Base-by-base conservation (phyloP, 2,888 invertebrate genomes). In the Drosophila cognata region DNA sequence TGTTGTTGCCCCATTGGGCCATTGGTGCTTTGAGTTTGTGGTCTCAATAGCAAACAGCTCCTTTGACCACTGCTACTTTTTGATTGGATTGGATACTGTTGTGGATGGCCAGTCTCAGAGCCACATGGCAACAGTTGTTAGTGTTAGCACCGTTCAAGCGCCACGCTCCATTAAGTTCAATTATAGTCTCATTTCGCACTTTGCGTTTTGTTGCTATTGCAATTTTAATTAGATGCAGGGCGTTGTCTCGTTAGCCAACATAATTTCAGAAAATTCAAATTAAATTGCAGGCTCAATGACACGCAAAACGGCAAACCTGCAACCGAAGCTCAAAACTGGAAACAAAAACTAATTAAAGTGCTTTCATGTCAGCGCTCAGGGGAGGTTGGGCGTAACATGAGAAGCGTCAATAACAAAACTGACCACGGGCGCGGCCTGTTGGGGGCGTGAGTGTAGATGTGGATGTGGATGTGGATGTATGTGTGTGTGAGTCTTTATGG, bases 251-350 rank as follows among this genome's bases (percentile, higher is more conserved):
- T 8, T 35, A 13, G 33, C 41, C 43, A 65, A 57, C 79, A 74
- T 74, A 73, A 88, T 81, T 73, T 74, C 65, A 74, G 59, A 73
- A 79, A 81, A 85, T 81, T 88, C 77, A 82, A 88, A 84, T 74
- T 77, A 69, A 77, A 75, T 77, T 74, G 53, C 77, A 68, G 67
- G 60, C 71, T 76, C 66, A 74, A 77, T 79, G 79, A 67, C 84
- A 80, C 60, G 75, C 69, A 48, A 65, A 74, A 65, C 50, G 36
- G 36, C 53, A 16, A 18, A 35, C 46, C 11, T 35, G 57, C 61
- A 61, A 67, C 51, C 48, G 55, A 52, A 63, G 50, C 77, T 51
- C 21, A 50, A 43, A 59, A 53, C 68, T 52, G 8, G 52, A 28
- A 63, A 46, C 66, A 38, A 53, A 77, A 81, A 81, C 74, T 80